A percentile compares a stretch with the other conserved stretches of the same genome.
Conservation (phyloP, 2,113 vertebrate species). For the Callionymus lyra region DNA sequence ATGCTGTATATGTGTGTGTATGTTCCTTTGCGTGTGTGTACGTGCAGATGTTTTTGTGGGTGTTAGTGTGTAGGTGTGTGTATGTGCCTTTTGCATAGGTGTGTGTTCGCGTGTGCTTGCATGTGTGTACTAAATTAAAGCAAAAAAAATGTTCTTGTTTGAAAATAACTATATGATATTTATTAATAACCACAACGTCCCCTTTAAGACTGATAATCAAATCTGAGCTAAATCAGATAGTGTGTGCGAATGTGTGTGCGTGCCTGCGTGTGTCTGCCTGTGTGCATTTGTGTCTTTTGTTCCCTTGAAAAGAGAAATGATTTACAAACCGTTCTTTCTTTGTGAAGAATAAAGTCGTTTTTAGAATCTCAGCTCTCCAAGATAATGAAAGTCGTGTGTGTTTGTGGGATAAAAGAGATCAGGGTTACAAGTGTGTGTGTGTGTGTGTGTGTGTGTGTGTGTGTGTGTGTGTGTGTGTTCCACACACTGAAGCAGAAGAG, state of each 20-base stretch:
- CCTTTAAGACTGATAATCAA: conserved; percentile 99
- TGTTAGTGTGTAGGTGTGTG: too few species aligned
- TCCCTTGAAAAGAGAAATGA: conserved; percentile 99
- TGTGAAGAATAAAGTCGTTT: conserved; percentile 99
- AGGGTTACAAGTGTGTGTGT: conserved; percentile 66
- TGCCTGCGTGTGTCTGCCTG: conserved; percentile 99
- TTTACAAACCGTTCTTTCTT: conserved; percentile 99
- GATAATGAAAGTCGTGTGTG: conserved; percentile 99
- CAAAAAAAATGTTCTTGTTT: conserved; percentile 41
- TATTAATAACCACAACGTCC: conserved; percentile 34
- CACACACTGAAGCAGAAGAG: conserved; percentile 62
- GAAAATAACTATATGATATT: too few species aligned
- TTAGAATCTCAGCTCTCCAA: conserved; percentile 99
- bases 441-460: conserved; percentile 52
- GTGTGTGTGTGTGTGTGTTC: conserved; percentile 64
- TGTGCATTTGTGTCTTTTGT: too few species aligned
- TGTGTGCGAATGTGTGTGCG: conserved; percentile 48
- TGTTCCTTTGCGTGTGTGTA: too few species aligned
- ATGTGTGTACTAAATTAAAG: conserved; percentile 21
- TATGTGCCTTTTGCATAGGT: too few species aligned
- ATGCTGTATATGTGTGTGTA: too few species aligned
- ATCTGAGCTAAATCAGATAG: conserved; percentile 99
- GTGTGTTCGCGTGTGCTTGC: too few species aligned
- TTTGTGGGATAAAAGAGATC: conserved; percentile 95
- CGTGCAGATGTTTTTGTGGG: too few species aligned